Evolutionary conservation across 1,140 invertebrate genomes (phyloP).

Genomic region (Drosophila navojoa): DNA sequence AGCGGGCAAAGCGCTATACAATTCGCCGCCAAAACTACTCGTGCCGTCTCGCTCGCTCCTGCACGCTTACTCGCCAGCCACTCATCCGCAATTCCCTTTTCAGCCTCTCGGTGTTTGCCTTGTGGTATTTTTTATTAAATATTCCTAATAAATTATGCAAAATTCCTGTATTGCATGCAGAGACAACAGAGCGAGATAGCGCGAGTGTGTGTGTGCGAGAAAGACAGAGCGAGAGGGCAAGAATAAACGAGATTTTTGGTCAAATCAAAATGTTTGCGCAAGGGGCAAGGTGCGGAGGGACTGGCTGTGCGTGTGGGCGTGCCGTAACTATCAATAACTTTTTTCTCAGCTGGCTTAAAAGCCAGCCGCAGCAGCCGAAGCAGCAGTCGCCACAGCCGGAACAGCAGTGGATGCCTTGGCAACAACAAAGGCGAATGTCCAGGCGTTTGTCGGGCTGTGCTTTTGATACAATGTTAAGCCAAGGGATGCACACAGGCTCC

Average conservation of each 20-base stretch:
- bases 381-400: conserved; percentile 1
- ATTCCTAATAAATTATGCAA: conserved; percentile 81
- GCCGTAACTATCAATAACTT: conserved; percentile 77
- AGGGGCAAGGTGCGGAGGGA: background rate
- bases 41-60: background rate
- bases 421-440: conserved; percentile 38
- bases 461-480: conserved; percentile 67
- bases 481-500: conserved; percentile 59
- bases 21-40: background rate
- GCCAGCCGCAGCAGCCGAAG: conserved; percentile 18
- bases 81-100: conserved; percentile 44
- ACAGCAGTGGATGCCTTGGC: conserved; percentile 3
- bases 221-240: background rate
- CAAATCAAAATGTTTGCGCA: conserved; percentile 61
- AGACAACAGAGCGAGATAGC: conserved; percentile 31
- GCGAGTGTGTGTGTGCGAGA: background rate
- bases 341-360: conserved; percentile 49
- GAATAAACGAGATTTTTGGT: conserved; percentile 40
- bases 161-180: conserved; percentile 68
- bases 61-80: background rate
- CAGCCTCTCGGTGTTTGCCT: conserved; percentile 63
- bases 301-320: conserved; percentile 53
- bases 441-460: conserved; percentile 31
- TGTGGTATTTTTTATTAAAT: conserved; percentile 80
- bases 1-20: conserved; percentile 17